phyloP scores from a whole-genome alignment of 2,888 invertebrate species.

The Dryobota labecula region DNA sequence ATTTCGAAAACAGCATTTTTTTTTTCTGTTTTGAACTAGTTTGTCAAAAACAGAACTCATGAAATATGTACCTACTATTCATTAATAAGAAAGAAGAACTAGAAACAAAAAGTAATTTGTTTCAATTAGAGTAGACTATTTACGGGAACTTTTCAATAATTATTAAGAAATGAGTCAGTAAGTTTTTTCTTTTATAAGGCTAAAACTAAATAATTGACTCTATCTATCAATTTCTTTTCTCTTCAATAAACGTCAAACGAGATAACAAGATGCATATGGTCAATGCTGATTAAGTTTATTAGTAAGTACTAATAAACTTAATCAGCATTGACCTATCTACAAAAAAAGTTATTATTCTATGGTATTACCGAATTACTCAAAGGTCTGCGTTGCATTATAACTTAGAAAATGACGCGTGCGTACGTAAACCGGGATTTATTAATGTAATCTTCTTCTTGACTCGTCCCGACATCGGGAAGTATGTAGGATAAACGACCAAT shows the following conservation, averaged over 20 bases:
- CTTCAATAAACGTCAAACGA: not conserved
- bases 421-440: conserved; percentile 70
- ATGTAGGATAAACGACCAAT: conserved; percentile 15
- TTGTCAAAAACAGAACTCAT: no score
- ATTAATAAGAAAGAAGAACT: no score
- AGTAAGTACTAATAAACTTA: not conserved
- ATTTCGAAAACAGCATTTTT: not conserved
- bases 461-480: conserved; percentile 34
- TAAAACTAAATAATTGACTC: not conserved
- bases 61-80: not conserved
- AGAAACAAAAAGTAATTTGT: not conserved
- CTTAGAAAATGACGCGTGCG: conserved; percentile 72
- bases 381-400: conserved; percentile 76
- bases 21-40: no score
- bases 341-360: conserved; percentile 56
- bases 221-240: no score
- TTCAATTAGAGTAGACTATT: not conserved
- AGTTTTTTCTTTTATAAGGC: not conserved
- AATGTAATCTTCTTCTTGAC: conserved; percentile 61
- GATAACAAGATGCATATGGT: not conserved
- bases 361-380: conserved; percentile 69
- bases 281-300: no score
- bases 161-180: not conserved
- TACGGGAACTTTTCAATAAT: not conserved
- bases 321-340: conserved; percentile 26